Evolutionary conservation across 2,113 vertebrate species (phyloP), one percentile per base, ranked within the genome.

Genomic region (Istiophorus platypterus): DNA sequence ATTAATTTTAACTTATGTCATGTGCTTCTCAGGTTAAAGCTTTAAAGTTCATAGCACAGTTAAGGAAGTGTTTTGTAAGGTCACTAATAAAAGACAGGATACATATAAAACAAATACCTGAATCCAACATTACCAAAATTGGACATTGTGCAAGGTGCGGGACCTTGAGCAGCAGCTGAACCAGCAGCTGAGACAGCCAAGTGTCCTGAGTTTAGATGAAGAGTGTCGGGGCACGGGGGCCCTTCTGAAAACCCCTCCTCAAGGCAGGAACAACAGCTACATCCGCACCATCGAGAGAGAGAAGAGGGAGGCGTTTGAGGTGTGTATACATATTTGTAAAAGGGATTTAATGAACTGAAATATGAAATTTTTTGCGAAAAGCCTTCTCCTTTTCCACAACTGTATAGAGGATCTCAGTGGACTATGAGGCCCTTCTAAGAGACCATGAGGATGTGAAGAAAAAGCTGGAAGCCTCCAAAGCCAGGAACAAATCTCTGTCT

Each of bases 81-180:
- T 6, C 13, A 57, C 37, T 27, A 22, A 20, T 7, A 24, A 10
- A 57, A 76, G 20, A n/a, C 14, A 20, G n/a, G 5, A 67, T 7
- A 61, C 31, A 62, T 62, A 65, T 62, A 65, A 39, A 49, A 49
- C 5, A 65, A 64, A 10, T 39, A 39, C 37, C 37, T 39, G 37
- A 5, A 70, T 3, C 0, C 24, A 57, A 15, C 8, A 47, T 52
- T 27, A 59, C 41, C 29, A 20, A 24, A 56, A 56, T 12, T 8
- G 15, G 15, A 4, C 1, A 14, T 61, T 26, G 34, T 72, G 18
- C 78, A 29, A 99, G 98, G 92, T 99, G 18, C 95, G 95, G 47
- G 97, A 99, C 27, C 95, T 99, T 29, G 98, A 99, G 91, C 95
- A 90, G 80, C 97, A 97, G 73, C 17, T 98, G 87, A 90, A 86